Evolutionary conservation across 1,140 invertebrate species (phyloP), one percentile per base, ranked within the genome.

Genomic region (Maniola jurtina): DNA sequence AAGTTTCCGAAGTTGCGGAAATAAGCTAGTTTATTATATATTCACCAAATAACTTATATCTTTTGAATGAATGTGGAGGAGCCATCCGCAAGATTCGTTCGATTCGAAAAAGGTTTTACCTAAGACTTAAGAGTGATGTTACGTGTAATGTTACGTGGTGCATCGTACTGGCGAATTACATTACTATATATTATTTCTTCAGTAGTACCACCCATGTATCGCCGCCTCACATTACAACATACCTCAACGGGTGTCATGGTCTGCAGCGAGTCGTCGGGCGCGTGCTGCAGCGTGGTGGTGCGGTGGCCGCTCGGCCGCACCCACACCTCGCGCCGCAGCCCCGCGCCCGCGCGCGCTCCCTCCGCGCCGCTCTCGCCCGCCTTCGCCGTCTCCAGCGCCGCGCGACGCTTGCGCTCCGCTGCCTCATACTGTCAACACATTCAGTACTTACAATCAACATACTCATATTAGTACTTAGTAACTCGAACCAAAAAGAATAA

Each of bases 251-350:
- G 94, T 14, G 94, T 94, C 71, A 97, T 89, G 69, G 92, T 87
- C 6, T 92, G 92, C 34, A 97, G 87, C 77, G 96, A 94, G 48
- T 95, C 93, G 50, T 94, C 92, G 71, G 93, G 66, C 67, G 91
- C 86, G 87, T 91, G 72, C 52, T 93, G 77, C 16, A 14, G 95
- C 95, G 64, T 94, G 91, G n/a, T 93, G 92, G 67, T 50, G 33
- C 67, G 71, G 58, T 48, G 54, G 5, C 95, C 95, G 77, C 95
- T 94, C 8, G 95, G 95, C 79, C 95, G 93, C 72, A 97, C 93
- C 97, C 97, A 97, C 45, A 95, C 94, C 90, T 97, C 96, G 67
- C 94, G 92, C 54, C 95, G 84, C 50, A 93, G 81, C 52, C 84
- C 88, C 75, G 77, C 56, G 61, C 72, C 45, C 57, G 38, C 67